Conservation (phyloP, 2,888 invertebrate genomes). For the Odiellus spinosus region DNA sequence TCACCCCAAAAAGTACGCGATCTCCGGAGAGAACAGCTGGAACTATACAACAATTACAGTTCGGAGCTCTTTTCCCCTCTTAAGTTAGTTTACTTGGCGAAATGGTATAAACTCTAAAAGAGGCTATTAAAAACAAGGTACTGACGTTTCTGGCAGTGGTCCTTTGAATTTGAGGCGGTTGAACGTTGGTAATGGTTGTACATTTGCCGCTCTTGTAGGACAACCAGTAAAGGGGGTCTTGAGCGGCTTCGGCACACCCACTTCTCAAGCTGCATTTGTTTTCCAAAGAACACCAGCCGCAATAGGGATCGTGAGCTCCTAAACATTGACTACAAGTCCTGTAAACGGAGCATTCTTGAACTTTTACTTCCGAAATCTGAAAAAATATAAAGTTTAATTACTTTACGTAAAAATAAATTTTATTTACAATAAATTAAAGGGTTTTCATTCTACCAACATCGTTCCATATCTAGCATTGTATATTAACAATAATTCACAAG, state of each 20-base stretch:
- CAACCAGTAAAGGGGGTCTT: slow-evolving; percentile 87
- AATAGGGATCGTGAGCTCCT: slow-evolving; percentile 87
- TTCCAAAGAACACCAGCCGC: slow-evolving; percentile 92
- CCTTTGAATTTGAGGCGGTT: slow-evolving; percentile 76
- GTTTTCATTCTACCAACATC: too few relatives aligned
- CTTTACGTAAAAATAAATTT: too few relatives aligned
- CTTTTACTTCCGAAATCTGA: slow-evolving; percentile 70
- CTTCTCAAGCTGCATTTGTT: slow-evolving; percentile 86
- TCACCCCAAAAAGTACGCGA: too few relatives aligned
- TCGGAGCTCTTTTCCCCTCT: too few relatives aligned
- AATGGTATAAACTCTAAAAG: too few relatives aligned
- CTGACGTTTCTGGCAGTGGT: slow-evolving; percentile 71
- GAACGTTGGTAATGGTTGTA: slow-evolving; percentile 81
- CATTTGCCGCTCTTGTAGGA: slow-evolving; percentile 93
- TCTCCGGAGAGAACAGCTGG: too few relatives aligned
- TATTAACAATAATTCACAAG: too few relatives aligned
- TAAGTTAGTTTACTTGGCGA: too few relatives aligned
- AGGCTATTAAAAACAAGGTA: too few relatives aligned
- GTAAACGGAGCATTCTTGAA: slow-evolving; percentile 82
- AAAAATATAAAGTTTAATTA: slow-evolving; percentile 20
- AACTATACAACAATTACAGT: too few relatives aligned
- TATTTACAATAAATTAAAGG: too few relatives aligned
- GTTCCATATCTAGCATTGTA: too few relatives aligned
- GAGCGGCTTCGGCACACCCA: slow-evolving; percentile 75
- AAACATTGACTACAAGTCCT: slow-evolving; percentile 80